Evolutionary conservation across 2,113 vertebrate genomes (phyloP), one percentile per base, ranked within the genome.

Genomic region (Spea bombifrons): DNA sequence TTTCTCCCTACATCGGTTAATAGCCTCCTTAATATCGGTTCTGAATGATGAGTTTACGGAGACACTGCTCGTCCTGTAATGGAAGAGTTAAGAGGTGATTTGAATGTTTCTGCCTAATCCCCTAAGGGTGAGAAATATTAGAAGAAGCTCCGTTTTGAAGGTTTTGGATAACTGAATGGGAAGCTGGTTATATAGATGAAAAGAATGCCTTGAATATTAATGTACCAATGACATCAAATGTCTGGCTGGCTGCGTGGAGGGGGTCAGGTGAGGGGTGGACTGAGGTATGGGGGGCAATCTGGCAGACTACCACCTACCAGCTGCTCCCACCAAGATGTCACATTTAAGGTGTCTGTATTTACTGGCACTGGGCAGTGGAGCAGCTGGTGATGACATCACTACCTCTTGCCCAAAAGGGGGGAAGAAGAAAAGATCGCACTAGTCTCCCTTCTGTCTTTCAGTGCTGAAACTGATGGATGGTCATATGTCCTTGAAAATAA

Each of bases 241-340:
- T 44, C 45, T 78, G 61, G 48, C 77, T 73, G 70, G 30, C 43
- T 66, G 8, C 49, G 30, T 30, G 30, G 57, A 43, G 57, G 64
- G 47, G 30, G 70, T 49, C 69, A 72, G 77, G 49, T 66, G 70
- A 79, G 70, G 61, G 48, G 61, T 78, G 45, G 43, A 49, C 9
- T 47, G 52, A 71, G 75, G 70, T 77, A n/a, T 70, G 67, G 75
- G 75, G 66, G 63, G 45, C 55, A 16, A 45, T 43, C 75, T 70
- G 66, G 66, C 75, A 63, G 45, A 49, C 3, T 70, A 30, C 50
- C 65, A 17, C 45, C 17, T 70, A 45, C 66, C 67, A 77, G 67
- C 66, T 70, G 75, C 75, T 77, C 55, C 66, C 46, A 77, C 75
- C 75, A 77, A 77, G 75, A 71, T 77, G 75, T 77, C 75, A 77